These are phyloP conservation scores for Sterrhoptilus dennistouni DNA, from an alignment of 2,113 vertebrate genomes.

Conservation along the genomic window DNA sequence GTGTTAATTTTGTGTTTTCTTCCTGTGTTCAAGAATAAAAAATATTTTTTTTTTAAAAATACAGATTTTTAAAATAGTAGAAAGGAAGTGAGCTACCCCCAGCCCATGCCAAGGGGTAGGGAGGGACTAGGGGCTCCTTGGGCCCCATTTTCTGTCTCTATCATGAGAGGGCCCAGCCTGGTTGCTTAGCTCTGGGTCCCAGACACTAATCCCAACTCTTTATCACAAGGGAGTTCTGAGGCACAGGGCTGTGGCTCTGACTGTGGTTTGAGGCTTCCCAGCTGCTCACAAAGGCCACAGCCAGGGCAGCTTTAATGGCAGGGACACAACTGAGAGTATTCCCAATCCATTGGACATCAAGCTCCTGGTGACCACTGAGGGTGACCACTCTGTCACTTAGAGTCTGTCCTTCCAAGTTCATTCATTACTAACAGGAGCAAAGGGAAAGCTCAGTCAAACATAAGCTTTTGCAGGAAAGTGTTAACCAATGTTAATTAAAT, in stretches of 20 bases:
- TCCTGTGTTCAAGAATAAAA: not conserved
- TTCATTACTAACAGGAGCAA: not conserved
- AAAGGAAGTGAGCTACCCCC: not conserved
- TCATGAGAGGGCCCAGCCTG: rapidly evolving
- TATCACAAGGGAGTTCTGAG: not conserved
- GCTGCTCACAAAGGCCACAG: not conserved
- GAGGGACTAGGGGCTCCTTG: rapidly evolving
- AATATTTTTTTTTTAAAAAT: too few relatives aligned
- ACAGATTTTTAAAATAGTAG: not conserved
- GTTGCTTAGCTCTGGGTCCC: not conserved
- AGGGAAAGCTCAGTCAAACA: not conserved
- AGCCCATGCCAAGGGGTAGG: too few relatives aligned
- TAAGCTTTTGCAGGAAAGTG: not conserved
- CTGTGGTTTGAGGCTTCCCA: constrained; percentile 6
- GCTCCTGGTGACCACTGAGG: not conserved
- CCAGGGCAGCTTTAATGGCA: not conserved
- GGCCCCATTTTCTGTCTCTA: rapidly evolving
- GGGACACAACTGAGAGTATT: not conserved
- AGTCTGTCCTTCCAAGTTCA: not conserved
- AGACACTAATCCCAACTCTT: not conserved
- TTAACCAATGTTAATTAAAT: not conserved
- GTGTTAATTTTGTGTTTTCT: not conserved
- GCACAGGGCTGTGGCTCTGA: not conserved
- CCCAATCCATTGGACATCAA: not conserved
- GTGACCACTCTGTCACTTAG: not conserved